A percentile compares a stretch with the other conserved stretches of the same genome.
These are phyloP conservation scores for Rafetus swinhoei DNA, from an alignment of 2,113 vertebrate species.

Conservation along the genomic window DNA sequence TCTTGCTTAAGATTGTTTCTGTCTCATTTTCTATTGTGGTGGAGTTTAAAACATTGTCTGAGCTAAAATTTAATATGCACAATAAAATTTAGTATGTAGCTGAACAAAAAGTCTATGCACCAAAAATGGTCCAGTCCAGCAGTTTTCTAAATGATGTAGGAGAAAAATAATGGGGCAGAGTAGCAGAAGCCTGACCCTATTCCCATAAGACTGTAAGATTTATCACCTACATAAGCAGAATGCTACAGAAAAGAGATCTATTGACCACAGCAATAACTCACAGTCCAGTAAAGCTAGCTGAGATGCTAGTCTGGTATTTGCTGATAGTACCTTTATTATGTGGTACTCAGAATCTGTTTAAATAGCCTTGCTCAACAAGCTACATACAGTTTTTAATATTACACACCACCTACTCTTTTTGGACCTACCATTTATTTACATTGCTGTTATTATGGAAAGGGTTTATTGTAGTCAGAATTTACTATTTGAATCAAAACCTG, in stretches of 20 bases:
- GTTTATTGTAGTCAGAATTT: constrained; percentile 26
- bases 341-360: constrained; percentile 38
- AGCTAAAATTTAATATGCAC: constrained; percentile 65
- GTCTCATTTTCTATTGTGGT: not conserved
- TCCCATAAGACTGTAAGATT: constrained; percentile 81
- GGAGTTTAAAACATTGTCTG: constrained; percentile 30
- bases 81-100: constrained; percentile 66
- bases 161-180: constrained; percentile 79
- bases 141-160: constrained; percentile 79
- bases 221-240: constrained; percentile 80
- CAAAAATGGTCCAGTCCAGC: constrained; percentile 70
- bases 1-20: constrained; percentile 25
- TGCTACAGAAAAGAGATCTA: constrained; percentile 78
- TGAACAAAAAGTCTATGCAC: constrained; percentile 64
- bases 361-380: constrained; percentile 39
- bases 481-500: constrained; percentile 26
- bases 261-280: constrained; percentile 82
- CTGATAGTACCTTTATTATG: constrained; percentile 76
- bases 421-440: constrained; percentile 47
- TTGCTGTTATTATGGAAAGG: constrained; percentile 18
- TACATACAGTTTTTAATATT: constrained; percentile 51
- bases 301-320: constrained; percentile 69
- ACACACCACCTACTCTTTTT: constrained; percentile 22
- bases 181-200: constrained; percentile 72
- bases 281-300: constrained; percentile 65